Percentiles rank a stretch among this genome's conserved stretches.
Evolutionary conservation across 1,140 invertebrate genomes (phyloP).

Genomic region (Wiebesia pumilae): DNA sequence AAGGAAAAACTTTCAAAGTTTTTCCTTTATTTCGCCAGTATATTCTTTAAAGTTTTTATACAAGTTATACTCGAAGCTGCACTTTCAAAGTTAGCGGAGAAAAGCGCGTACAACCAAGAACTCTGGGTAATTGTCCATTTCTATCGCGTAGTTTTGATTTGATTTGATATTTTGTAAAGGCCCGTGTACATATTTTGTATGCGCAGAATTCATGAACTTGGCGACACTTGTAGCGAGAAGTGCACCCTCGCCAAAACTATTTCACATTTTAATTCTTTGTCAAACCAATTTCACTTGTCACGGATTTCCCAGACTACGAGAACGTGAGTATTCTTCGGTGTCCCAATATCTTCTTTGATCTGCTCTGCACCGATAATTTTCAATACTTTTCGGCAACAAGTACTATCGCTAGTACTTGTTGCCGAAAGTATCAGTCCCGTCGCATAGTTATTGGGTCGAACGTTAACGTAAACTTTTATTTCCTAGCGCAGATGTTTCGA

Average conservation of each 20-base stretch:
- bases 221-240: too few species aligned
- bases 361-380: too few species aligned
- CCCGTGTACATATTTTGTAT: background rate
- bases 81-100: background rate
- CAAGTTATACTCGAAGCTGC: background rate
- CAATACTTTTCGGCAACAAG: too few species aligned
- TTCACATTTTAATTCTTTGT: too few species aligned
- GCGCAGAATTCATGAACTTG: background rate
- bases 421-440: background rate
- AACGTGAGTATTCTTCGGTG: too few species aligned
- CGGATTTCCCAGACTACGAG: too few species aligned
- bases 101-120: background rate
- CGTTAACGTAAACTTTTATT: background rate
- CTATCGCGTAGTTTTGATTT: background rate
- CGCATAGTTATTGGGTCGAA: background rate
- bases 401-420: too few species aligned
- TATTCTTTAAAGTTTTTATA: background rate
- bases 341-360: too few species aligned
- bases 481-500: background rate
- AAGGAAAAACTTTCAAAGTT: background rate
- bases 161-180: background rate
- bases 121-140: conserved; percentile 7
- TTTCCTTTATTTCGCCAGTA: background rate
- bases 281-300: too few species aligned
- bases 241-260: too few species aligned